phyloP scores from a whole-genome alignment of 2,113 vertebrate genomes.

The Morone saxatilis region DNA sequence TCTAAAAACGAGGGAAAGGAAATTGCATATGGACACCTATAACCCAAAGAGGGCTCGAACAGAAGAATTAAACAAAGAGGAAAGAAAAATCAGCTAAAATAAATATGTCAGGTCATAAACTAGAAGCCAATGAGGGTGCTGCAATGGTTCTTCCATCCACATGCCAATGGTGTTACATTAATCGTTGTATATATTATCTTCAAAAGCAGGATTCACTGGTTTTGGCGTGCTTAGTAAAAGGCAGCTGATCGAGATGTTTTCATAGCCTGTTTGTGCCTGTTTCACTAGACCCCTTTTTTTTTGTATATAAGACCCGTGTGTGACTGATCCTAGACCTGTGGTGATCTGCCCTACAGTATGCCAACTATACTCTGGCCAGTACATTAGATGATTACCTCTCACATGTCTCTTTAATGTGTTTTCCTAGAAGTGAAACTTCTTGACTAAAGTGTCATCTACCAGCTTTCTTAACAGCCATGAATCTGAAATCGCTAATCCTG shows the following conservation, averaged over 20 bases:
- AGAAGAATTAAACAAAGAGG: not conserved
- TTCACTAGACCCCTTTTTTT: not conserved
- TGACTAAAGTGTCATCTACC: conserved; percentile 4
- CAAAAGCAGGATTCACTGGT: conserved; percentile 52
- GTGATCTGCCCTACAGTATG: not conserved
- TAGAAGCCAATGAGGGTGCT: conserved; percentile 60
- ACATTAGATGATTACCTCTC: not conserved
- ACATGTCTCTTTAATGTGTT: not conserved
- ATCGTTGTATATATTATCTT: conserved; percentile 18
- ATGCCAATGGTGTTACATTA: conserved; percentile 70
- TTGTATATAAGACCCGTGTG: conserved; percentile 49
- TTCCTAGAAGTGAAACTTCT: not conserved
- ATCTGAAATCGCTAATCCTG: conserved; percentile 67
- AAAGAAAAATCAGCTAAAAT: conserved; percentile 34
- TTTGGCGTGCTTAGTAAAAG: conserved; percentile 61
- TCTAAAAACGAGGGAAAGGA: conserved; percentile 30
- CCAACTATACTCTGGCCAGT: not conserved
- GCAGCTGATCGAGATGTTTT: conserved; percentile 39
- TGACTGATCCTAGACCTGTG: conserved; percentile 37
- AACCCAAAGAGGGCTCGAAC: conserved; percentile 26
- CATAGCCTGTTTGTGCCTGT: conserved; percentile 7
- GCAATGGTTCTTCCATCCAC: conserved; percentile 74
- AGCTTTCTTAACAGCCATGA: not conserved
- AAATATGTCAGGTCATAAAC: conserved; percentile 30
- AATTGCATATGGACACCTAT: conserved; percentile 42